A percentile compares a stretch with the other conserved stretches of the same genome.
phyloP scores from a whole-genome alignment of 2,113 vertebrate species.

The Corapipo altera region DNA sequence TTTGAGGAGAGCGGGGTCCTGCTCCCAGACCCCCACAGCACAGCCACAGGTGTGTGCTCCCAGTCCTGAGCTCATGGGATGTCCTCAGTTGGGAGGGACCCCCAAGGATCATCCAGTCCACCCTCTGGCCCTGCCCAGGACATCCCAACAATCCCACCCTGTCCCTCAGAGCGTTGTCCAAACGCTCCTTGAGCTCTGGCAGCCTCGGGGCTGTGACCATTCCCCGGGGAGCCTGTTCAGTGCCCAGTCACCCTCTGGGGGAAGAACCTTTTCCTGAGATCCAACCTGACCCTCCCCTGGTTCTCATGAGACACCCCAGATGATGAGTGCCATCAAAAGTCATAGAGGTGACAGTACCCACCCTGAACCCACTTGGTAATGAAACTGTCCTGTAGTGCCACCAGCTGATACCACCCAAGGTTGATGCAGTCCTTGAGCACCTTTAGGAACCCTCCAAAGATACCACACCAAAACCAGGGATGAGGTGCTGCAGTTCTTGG shows the following conservation, averaged over 20 bases:
- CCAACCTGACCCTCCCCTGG: not conserved
- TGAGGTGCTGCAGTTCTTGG: not conserved
- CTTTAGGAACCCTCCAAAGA: not conserved
- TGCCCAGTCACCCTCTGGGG: not conserved
- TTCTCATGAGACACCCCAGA: not conserved
- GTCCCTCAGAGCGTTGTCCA: fast-evolving
- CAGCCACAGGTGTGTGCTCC: conserved; percentile 62
- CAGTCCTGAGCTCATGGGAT: not conserved
- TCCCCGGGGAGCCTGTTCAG: not conserved
- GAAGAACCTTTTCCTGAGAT: not conserved
- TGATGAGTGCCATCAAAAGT: not conserved
- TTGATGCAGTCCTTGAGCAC: not conserved
- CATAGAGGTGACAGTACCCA: not conserved
- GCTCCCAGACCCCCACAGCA: conserved; percentile 67
- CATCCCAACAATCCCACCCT: not conserved
- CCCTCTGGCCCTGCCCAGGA: not conserved
- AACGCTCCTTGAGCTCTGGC: not conserved
- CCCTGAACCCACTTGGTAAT: not conserved
- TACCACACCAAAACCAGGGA: not conserved
- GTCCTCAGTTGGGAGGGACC: not conserved
- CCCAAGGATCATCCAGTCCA: too few relatives aligned
- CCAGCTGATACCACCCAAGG: fast-evolving
- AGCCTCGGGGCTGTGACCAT: fast-evolving
- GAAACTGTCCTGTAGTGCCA: not conserved
- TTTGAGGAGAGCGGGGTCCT: conserved; percentile 76